Evolutionary conservation across 2,888 invertebrate genomes (phyloP).

Genomic region (Agriopis marginaria): DNA sequence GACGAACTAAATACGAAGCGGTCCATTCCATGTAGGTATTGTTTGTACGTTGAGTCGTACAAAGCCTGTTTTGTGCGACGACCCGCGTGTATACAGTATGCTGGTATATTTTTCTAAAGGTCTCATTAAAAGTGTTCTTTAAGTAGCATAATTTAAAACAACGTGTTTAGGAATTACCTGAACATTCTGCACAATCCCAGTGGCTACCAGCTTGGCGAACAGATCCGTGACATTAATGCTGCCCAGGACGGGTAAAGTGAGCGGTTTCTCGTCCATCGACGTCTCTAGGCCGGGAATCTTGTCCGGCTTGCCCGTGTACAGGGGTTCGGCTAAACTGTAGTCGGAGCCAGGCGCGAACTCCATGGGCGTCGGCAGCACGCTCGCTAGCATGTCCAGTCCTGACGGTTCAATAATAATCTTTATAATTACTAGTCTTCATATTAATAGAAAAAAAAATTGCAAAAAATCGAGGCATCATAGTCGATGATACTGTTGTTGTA

Average conservation of each 20-base stretch:
- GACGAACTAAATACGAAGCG: too few relatives aligned
- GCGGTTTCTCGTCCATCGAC: constrained; percentile 65
- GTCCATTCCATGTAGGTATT: too few relatives aligned
- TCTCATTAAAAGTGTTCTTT: too few relatives aligned
- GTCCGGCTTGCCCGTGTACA: constrained; percentile 60
- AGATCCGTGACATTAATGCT: constrained; percentile 92
- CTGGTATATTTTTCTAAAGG: too few relatives aligned
- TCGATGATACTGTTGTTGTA: too few relatives aligned
- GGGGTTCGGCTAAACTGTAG: constrained; percentile 83
- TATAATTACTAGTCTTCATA: background rate
- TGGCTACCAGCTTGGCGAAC: constrained; percentile 94
- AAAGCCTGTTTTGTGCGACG: too few relatives aligned
- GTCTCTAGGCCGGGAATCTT: constrained; percentile 76
- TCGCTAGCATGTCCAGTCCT: constrained; percentile 89
- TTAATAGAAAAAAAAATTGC: too few relatives aligned
- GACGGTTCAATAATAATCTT: constrained; percentile 17
- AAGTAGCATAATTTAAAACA: too few relatives aligned
- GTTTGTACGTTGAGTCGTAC: too few relatives aligned
- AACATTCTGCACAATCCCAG: constrained; percentile 79
- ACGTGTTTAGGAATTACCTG: constrained; percentile 34
- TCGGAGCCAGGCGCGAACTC: constrained; percentile 85
- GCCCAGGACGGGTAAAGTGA: constrained; percentile 61
- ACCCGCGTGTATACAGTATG: too few relatives aligned
- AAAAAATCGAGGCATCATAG: too few relatives aligned
- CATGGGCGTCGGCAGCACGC: constrained; percentile 87